Evolutionary conservation across 1,140 invertebrate species (phyloP).

Genomic region (Laupala kohalensis): DNA sequence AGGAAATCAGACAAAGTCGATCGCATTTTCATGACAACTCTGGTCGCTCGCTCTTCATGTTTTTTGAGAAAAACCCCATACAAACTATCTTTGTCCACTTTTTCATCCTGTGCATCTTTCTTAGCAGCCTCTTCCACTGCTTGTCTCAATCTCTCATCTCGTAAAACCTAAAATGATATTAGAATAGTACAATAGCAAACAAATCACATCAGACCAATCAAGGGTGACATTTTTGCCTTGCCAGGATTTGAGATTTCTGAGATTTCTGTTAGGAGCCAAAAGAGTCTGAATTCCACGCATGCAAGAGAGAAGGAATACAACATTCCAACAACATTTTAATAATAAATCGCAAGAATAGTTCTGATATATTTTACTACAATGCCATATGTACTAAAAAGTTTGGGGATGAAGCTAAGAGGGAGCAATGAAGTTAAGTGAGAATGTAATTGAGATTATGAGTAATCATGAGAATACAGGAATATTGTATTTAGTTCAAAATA

Average conservation of each 20-base stretch:
- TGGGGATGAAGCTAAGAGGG: too few species aligned
- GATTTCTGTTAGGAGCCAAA: background rate
- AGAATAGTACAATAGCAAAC: constrained; percentile 20
- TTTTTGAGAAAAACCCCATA: constrained; percentile 29
- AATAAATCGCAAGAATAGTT: too few species aligned
- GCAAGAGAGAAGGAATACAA: too few species aligned
- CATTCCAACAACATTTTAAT: too few species aligned
- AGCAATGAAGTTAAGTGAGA: too few species aligned
- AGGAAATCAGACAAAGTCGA: constrained; percentile 53
- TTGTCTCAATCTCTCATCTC: constrained; percentile 52
- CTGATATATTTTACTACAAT: too few species aligned
- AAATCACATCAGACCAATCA: constrained; percentile 7
- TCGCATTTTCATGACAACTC: constrained; percentile 57
- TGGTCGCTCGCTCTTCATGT: constrained; percentile 45
- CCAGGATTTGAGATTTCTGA: background rate
- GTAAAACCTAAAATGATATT: constrained; percentile 48
- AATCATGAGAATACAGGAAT: too few species aligned
- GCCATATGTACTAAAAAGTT: too few species aligned
- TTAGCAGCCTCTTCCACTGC: constrained; percentile 48
- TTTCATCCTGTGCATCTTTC: constrained; percentile 27
- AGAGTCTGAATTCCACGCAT: too few species aligned
- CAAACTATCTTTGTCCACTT: constrained; percentile 24
- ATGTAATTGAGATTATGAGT: too few species aligned
- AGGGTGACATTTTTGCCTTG: background rate
- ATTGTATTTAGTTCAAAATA: too few species aligned